Base-by-base conservation (phyloP, 2,888 invertebrate species). In the Catocala fraxini region DNA sequence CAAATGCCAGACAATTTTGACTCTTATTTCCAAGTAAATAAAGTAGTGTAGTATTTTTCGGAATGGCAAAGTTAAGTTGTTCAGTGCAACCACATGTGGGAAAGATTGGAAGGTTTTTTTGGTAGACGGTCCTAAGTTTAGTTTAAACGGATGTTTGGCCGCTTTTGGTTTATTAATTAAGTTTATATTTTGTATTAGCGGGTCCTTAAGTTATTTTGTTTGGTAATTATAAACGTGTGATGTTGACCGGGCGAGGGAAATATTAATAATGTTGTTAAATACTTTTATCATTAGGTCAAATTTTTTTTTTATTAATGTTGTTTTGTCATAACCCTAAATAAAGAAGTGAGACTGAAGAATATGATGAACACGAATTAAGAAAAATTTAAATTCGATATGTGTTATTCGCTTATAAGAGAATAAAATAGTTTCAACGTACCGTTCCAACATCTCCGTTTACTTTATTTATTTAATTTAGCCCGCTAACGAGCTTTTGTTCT, bases 71-170 rank as follows among this genome's bases (percentile, higher is more conserved):
- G 0, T 0, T 51, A 54, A 47, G 0, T 60, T 69, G 56, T 69
- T 60, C 0, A n/a, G 9, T 7, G 10, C 66, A 73, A 77, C 77
- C 77, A 77, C 77, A 56, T 58, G 62, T 78, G 69, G 91, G 90
- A 91, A 90, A 90, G 86, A 90, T 91, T 88, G 81, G 80, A 83
- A 81, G 76, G 77, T 89, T 92, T 89, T 93, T 91, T 89, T 87
- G 81, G 85, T 83, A 75, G 79, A 77, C 74, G 75, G 82, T 81
- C 81, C 84, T 84, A 82, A 84, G 84, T 87, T 88, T 87, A 80
- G 83, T 79, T 82, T 73, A 80, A 84, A 79, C 91, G 92, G 91
- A 92, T 92, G 90, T 93, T 92, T 92, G 90, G 89, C 76, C 84
- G 84, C 83, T 82, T 85, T 86, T 77, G 77, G 84, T 81, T 75